Evolutionary conservation across 2,797 vertebrate genomes (phyloP).

Genomic region (Cetoscarus ocellatus): DNA sequence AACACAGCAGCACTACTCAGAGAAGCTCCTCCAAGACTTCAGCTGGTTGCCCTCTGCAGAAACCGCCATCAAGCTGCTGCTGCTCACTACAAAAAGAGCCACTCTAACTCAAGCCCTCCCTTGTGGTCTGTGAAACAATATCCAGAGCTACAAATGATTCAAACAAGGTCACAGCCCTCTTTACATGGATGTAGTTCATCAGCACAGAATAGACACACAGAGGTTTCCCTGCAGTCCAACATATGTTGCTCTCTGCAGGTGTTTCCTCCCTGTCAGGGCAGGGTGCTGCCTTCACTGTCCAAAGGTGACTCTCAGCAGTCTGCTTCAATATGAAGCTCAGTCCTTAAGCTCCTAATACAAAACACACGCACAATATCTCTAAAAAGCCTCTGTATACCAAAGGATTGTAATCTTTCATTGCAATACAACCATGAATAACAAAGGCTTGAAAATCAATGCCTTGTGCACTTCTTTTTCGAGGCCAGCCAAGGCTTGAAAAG

Average conservation of each 20-base stretch:
- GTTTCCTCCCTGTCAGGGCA: conserved; percentile 72
- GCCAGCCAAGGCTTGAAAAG: conserved; percentile 5
- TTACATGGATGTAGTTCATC: conserved; percentile 57
- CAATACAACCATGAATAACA: conserved; percentile 7
- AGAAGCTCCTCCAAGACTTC: conserved; percentile 20
- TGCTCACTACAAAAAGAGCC: conserved; percentile 19
- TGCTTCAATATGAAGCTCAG: conserved; percentile 46
- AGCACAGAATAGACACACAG: conserved; percentile 38
- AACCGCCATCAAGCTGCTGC: conserved; percentile 28
- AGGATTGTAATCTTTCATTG: conserved; percentile 23
- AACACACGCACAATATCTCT: conserved; percentile 44
- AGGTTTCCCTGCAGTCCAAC: conserved; percentile 42
- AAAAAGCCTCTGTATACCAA: conserved; percentile 55
- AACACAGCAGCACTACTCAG: conserved; percentile 35
- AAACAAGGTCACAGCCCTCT: conserved; percentile 42
- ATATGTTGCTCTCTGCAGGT: conserved; percentile 73
- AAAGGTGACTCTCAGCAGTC: conserved; percentile 57
- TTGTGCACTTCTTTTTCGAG: conserved; percentile 29
- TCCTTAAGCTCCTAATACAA: conserved; percentile 50
- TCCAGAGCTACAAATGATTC: conserved; percentile 60
- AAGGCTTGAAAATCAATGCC: conserved; percentile 9
- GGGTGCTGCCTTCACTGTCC: conserved; percentile 49
- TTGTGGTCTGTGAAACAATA: conserved; percentile 43
- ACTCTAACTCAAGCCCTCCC: conserved; percentile 35
- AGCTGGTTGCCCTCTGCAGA: conserved; percentile 32